These are phyloP conservation scores for Columba janthina DNA, from an alignment of 2,113 vertebrate genomes.

Conservation along the genomic window DNA sequence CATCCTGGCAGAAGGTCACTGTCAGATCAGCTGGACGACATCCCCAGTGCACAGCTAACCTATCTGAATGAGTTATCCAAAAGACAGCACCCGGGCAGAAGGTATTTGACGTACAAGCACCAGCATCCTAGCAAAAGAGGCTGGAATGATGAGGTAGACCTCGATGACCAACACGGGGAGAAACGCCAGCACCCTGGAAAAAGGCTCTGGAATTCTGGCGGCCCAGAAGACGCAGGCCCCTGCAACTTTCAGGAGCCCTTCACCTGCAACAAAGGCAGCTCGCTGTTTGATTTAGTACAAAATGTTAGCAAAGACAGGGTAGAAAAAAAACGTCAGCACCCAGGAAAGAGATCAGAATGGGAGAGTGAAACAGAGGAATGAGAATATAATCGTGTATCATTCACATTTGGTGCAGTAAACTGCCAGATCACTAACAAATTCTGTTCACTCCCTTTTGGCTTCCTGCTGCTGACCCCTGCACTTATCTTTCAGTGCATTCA, in stretches of 20 bases:
- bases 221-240: constrained; percentile 68
- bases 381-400: constrained; percentile 8
- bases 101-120: constrained; percentile 74
- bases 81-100: constrained; percentile 85
- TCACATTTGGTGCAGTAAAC: background rate
- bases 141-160: constrained; percentile 60
- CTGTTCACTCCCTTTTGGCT: background rate
- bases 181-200: constrained; percentile 89
- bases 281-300: constrained; percentile 82
- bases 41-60: constrained; percentile 32
- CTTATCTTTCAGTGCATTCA: background rate
- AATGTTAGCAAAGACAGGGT: constrained; percentile 71
- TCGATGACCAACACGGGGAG: constrained; percentile 65
- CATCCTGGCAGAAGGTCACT: constrained; percentile 80
- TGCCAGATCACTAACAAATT: background rate
- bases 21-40: constrained; percentile 61
- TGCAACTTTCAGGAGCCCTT: constrained; percentile 76
- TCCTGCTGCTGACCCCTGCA: constrained; percentile 16
- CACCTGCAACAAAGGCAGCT: constrained; percentile 77
- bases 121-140: constrained; percentile 80
- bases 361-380: constrained; percentile 77
- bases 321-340: constrained; percentile 88
- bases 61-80: constrained; percentile 76
- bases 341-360: constrained; percentile 79
- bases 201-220: constrained; percentile 74